A percentile compares a stretch with the other conserved stretches of the same genome.
These are phyloP conservation scores for Leptonema lineaticorne DNA, from an alignment of 1,140 invertebrate genomes.

Conservation along the genomic window DNA sequence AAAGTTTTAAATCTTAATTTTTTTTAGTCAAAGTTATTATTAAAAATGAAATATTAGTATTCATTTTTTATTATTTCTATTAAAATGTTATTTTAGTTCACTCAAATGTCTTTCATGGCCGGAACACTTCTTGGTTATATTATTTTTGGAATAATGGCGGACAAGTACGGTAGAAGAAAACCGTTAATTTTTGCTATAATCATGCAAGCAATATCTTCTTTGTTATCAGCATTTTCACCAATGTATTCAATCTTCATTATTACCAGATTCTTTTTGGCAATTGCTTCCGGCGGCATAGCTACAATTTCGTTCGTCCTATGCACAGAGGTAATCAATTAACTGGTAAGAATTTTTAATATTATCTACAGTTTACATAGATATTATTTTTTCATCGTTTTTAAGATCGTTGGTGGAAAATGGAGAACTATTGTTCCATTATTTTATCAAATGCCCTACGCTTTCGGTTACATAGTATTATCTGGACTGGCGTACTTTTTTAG, in stretches of 20 bases:
- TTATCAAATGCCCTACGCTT: slow-evolving; percentile 68
- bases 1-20: neutral
- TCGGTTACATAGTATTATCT: slow-evolving; percentile 65
- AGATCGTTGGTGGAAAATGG: slow-evolving; percentile 61
- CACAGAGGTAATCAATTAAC: slow-evolving; percentile 49
- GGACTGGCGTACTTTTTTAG: slow-evolving; percentile 63
- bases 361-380: neutral
- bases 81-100: slow-evolving; percentile 54
- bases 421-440: slow-evolving; percentile 66
- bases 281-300: slow-evolving; percentile 63
- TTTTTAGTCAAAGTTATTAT: too few relatives aligned
- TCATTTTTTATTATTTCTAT: slow-evolving; percentile 5
- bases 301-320: slow-evolving; percentile 53
- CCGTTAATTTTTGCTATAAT: slow-evolving; percentile 65
- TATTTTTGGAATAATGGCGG: slow-evolving; percentile 68
- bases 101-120: slow-evolving; percentile 71
- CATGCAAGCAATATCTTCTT: slow-evolving; percentile 62
- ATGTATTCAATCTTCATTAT: slow-evolving; percentile 67
- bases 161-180: slow-evolving; percentile 61
- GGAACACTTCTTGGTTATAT: slow-evolving; percentile 70
- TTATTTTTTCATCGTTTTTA: slow-evolving; percentile 32
- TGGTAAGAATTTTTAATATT: neutral
- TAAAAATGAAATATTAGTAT: too few relatives aligned
- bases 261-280: slow-evolving; percentile 67
- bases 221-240: slow-evolving; percentile 61